Evolutionary conservation across 2,113 vertebrate species (phyloP).

Genomic region (rat (Rattus norvegicus)): DNA sequence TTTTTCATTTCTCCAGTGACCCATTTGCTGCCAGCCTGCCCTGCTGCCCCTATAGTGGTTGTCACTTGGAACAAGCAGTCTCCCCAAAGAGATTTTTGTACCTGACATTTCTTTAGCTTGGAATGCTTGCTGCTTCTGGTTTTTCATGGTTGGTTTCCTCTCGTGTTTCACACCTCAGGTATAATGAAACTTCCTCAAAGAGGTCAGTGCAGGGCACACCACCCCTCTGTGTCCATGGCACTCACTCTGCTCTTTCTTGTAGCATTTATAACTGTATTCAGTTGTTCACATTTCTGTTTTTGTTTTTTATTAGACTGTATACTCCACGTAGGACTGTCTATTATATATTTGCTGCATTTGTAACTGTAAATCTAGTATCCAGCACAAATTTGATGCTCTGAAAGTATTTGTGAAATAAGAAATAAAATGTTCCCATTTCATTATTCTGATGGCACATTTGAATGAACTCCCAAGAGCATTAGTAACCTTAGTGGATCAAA

Average conservation of each 20-base stretch:
- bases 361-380: background rate
- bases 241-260: background rate
- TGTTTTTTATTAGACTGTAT: constrained; percentile 30
- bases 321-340: background rate
- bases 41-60: background rate
- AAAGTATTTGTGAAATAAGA: constrained; percentile 48
- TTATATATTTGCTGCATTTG: background rate
- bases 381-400: background rate
- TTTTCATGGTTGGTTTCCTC: background rate
- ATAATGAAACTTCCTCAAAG: background rate
- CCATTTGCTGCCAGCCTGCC: background rate
- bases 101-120: background rate
- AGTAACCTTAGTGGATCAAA: constrained; percentile 3
- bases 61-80: background rate
- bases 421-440: background rate
- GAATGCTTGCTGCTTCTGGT: background rate
- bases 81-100: background rate
- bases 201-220: background rate
- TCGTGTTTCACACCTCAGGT: background rate
- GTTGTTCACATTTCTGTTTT: constrained; percentile 2
- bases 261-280: background rate
- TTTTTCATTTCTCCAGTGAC: background rate
- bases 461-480: background rate
- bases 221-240: background rate
- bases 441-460: background rate